A percentile compares a stretch with the other conserved stretches of the same genome.
Evolutionary conservation across 2,797 vertebrate genomes (phyloP).

Genomic region (Sebastes cheni): DNA sequence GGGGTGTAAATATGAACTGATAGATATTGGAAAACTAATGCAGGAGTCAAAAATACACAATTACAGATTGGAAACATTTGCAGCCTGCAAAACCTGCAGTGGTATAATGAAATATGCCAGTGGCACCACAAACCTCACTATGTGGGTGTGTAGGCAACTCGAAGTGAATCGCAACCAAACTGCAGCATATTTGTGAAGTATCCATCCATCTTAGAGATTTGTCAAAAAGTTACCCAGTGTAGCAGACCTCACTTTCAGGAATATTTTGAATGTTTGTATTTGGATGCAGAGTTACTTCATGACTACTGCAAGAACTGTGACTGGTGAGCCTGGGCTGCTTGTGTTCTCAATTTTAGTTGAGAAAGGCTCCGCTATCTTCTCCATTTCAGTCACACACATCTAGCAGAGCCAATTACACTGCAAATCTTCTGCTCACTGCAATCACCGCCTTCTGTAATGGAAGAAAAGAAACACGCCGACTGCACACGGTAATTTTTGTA

Average conservation of each 20-base stretch:
- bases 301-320: neutral
- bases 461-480: neutral
- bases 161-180: neutral
- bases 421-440: neutral
- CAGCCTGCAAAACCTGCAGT: neutral
- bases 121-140: neutral
- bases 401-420: neutral
- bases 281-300: neutral
- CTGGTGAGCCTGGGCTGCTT: neutral
- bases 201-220: neutral
- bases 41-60: neutral
- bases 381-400: neutral
- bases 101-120: neutral
- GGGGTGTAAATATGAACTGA: neutral
- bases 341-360: neutral
- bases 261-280: neutral
- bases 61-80: neutral
- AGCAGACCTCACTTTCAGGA: neutral
- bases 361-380: neutral
- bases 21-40: neutral
- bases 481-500: neutral
- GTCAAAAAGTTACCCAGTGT: neutral
- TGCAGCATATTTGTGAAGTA: neutral
- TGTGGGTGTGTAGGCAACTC: neutral
- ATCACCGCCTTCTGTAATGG: neutral